A percentile compares a stretch with the other conserved stretches of the same genome.
These are phyloP conservation scores for Bombus consobrinus DNA, from an alignment of 1,140 invertebrate genomes.

Conservation along the genomic window DNA sequence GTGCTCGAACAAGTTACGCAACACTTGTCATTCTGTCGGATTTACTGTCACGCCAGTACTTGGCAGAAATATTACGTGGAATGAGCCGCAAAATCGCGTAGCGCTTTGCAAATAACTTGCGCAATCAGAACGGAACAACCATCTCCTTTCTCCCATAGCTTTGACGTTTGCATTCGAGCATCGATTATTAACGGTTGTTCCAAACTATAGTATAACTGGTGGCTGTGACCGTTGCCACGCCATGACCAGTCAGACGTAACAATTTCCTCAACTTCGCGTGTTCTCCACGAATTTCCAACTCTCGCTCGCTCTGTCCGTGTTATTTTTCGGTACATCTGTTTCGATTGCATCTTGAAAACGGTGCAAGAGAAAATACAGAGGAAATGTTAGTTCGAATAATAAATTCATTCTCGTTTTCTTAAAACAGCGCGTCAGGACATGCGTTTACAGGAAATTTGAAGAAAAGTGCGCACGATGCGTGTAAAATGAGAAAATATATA, in stretches of 20 bases:
- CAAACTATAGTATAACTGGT: not conserved
- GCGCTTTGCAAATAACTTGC: not conserved
- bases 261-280: not conserved
- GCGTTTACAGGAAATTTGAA: too few relatives aligned
- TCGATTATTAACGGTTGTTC: conserved; percentile 18
- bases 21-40: not conserved
- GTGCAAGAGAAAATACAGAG: not conserved
- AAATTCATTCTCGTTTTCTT: too few relatives aligned
- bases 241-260: not conserved
- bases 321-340: not conserved
- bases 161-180: conserved; percentile 11
- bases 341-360: not conserved
- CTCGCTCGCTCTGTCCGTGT: not conserved
- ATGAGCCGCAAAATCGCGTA: not conserved
- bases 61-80: conserved; percentile 1
- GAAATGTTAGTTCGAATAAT: not conserved
- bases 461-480: too few relatives aligned
- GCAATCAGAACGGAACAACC: conserved; percentile 4
- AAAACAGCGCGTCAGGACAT: too few relatives aligned
- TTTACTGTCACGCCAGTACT: not conserved
- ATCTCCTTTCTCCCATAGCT: not conserved
- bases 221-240: not conserved
- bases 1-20: not conserved
- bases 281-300: not conserved
- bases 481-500: too few relatives aligned